These are phyloP conservation scores for Cylindroiulus punctatus DNA, from an alignment of 2,888 invertebrate genomes.

Conservation along the genomic window DNA sequence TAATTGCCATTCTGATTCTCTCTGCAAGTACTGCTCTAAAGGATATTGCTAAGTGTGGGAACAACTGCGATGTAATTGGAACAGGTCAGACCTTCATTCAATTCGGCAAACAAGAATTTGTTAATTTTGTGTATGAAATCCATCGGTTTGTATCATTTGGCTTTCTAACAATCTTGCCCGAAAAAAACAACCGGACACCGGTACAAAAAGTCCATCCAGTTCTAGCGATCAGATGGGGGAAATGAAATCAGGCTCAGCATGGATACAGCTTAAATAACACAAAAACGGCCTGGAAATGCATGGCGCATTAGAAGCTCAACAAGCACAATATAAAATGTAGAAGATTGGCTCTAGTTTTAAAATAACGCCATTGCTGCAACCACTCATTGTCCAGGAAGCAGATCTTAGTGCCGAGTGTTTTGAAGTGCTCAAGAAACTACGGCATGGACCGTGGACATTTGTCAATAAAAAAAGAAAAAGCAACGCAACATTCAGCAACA, in stretches of 20 bases:
- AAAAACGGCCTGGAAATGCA: background rate
- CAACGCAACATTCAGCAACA: background rate
- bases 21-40: background rate
- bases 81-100: too few relatives aligned
- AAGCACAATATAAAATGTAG: background rate
- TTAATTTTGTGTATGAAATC: background rate
- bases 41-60: slow-evolving; percentile 1
- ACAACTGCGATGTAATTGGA: background rate
- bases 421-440: background rate
- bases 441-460: background rate
- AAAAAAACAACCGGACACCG: background rate
- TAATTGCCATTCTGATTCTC: background rate
- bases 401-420: slow-evolving; percentile 25
- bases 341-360: slow-evolving; percentile 10
- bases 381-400: slow-evolving; percentile 10
- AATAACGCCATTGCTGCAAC: background rate
- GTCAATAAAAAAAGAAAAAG: background rate
- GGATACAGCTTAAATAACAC: slow-evolving; percentile 43
- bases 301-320: background rate
- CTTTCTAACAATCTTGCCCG: background rate
- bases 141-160: background rate
- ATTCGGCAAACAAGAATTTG: background rate
- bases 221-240: background rate
- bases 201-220: background rate
- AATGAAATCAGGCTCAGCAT: background rate